Base-by-base conservation (phyloP, 2,888 invertebrate genomes). In the Caenorhabditis sinica region DNA sequence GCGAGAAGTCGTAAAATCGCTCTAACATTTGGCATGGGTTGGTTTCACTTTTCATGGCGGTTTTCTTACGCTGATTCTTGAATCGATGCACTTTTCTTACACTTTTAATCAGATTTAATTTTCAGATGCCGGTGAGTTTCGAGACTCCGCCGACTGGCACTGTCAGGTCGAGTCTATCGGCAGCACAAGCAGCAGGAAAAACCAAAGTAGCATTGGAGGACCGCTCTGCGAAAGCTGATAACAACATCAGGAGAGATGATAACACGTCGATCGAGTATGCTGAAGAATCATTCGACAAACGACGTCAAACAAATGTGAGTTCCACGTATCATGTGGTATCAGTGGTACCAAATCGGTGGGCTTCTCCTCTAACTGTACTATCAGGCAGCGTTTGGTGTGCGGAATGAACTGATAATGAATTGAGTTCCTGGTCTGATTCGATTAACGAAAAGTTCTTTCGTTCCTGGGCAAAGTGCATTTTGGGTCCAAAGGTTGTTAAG, bases 51-150 rank as follows among this genome's bases (percentile, higher is more conserved):
- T 13, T 17, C 20, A 49, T 1, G 9, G 30, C 23, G 43, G n/a
- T n/a, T n/a, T n/a, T n/a, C n/a, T n/a, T n/a, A n/a, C n/a, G n/a
- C n/a, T n/a, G n/a, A n/a, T n/a, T n/a, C n/a, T n/a, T n/a, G n/a
- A n/a, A n/a, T n/a, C n/a, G n/a, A n/a, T n/a, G n/a, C n/a, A n/a
- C n/a, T n/a, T n/a, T 40, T 40, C 13, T 40, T 40, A 11, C 6
- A 40, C 40, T 40, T 40, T 13, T 40, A 40, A 40, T 40, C 40
- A 40, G 6, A 2, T 40, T 33, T 6, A 33, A 33, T 49, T 77
- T 79, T 36, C 72, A 79, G 79, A 80, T 80, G 80, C 49, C 72
- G 25, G 80, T 80, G 53, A 72, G 45, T 58, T 80, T 80, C 33
- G 58, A 65, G 4, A 66, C 66, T 9, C 61, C 49, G 23, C 45